phyloP scores from a whole-genome alignment of 2,888 invertebrate species.

The Podotricha telesiphe region DNA sequence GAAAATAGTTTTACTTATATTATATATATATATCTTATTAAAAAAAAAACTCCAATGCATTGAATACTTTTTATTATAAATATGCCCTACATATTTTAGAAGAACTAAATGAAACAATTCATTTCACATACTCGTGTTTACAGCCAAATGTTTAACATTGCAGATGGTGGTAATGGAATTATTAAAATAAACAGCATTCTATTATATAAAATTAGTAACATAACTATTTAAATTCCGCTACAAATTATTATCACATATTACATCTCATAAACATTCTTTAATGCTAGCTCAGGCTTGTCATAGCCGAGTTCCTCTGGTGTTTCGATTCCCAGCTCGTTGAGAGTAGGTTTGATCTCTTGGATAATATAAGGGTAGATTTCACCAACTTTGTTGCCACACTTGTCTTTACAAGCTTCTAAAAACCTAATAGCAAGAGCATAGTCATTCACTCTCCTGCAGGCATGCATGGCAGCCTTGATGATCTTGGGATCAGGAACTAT shows the following conservation, averaged over 20 bases:
- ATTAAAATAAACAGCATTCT: constrained; percentile 53
- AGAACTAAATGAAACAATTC: constrained; percentile 32
- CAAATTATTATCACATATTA: constrained; percentile 68
- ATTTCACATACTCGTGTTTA: constrained; percentile 26
- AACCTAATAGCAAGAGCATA: constrained; percentile 96
- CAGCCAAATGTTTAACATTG: constrained; percentile 33
- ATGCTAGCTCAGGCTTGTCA: constrained; percentile 97
- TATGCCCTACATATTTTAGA: background rate
- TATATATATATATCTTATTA: no score
- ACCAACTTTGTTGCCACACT: constrained; percentile 89
- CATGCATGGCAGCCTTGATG: constrained; percentile 92
- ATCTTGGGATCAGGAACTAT: constrained; percentile 96
- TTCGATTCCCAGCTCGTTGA: constrained; percentile 95
- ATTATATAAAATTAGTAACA: constrained; percentile 67
- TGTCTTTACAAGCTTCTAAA: constrained; percentile 95
- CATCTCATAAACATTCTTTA: constrained; percentile 89
- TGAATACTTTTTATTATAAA: constrained; percentile 25
- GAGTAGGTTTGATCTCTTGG: constrained; percentile 95
- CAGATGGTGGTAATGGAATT: constrained; percentile 49
- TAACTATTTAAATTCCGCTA: constrained; percentile 78
- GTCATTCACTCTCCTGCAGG: constrained; percentile 97
- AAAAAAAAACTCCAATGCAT: constrained; percentile 8
- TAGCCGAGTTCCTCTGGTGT: constrained; percentile 98
- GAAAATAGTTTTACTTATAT: no score
- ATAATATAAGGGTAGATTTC: constrained; percentile 94